These are phyloP conservation scores for Spea hammondii DNA, from an alignment of 2,797 vertebrate genomes.

Conservation along the genomic window DNA sequence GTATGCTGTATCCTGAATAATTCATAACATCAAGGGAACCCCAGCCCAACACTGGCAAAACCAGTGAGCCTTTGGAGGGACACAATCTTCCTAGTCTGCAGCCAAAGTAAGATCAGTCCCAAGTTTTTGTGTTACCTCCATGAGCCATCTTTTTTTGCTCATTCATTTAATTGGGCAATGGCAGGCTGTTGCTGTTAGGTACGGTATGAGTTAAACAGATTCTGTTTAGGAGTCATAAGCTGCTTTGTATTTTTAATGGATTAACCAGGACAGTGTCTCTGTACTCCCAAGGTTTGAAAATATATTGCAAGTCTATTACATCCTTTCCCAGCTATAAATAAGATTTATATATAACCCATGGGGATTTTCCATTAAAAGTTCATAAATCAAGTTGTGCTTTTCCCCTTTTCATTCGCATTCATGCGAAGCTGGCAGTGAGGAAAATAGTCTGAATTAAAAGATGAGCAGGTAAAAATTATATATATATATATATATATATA, in stretches of 20 bases:
- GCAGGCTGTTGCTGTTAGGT: conserved; percentile 7
- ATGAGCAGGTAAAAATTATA: conserved; percentile 34
- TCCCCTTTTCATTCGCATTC: conserved; percentile 64
- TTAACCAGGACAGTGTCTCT: conserved; percentile 65
- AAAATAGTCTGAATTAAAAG: conserved; percentile 54
- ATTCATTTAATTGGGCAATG: neutral
- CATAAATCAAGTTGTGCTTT: conserved; percentile 68
- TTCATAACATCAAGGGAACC: too few species aligned
- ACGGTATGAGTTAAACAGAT: conserved; percentile 34
- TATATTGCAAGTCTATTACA: conserved; percentile 69
- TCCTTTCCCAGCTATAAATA: conserved; percentile 69
- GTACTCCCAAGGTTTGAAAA: conserved; percentile 60
- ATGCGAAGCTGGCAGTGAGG: conserved; percentile 57
- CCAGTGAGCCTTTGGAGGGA: too few species aligned
- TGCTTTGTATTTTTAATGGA: conserved; percentile 61
- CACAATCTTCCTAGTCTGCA: too few species aligned
- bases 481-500: conserved; percentile 7
- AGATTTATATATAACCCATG: conserved; percentile 70
- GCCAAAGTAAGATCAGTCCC: too few species aligned
- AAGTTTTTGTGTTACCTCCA: too few species aligned
- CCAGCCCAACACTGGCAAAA: too few species aligned
- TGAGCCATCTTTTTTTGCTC: neutral
- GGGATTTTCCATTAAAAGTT: conserved; percentile 73
- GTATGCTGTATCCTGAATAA: too few species aligned
- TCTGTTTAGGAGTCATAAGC: conserved; percentile 34